phyloP scores from a whole-genome alignment of 2,113 vertebrate genomes.

The Tupaia tana region DNA sequence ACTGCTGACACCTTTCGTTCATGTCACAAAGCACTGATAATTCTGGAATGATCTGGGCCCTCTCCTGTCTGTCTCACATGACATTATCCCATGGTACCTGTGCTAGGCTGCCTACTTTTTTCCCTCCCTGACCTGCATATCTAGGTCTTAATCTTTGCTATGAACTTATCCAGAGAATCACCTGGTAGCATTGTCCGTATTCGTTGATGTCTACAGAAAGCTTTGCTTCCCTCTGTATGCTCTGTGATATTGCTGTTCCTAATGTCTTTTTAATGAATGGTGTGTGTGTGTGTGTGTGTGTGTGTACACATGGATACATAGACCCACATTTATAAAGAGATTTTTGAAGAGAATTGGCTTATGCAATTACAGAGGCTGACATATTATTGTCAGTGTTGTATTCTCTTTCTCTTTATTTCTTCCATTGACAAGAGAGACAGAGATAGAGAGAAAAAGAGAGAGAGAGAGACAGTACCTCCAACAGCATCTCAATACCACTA shows the following conservation, averaged over 20 bases:
- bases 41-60: not conserved
- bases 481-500: too few species aligned
- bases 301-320: not conserved
- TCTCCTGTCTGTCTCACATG: not conserved
- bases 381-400: too few species aligned
- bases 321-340: not conserved
- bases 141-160: not conserved
- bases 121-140: too few species aligned
- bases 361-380: not conserved
- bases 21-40: not conserved
- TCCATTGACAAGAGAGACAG: too few species aligned
- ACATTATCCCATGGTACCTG: fast-evolving
- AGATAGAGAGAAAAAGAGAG: too few species aligned
- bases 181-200: not conserved
- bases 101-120: not conserved
- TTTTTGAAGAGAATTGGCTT: not conserved
- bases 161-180: not conserved
- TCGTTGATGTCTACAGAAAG: not conserved
- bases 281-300: too few species aligned
- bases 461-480: too few species aligned
- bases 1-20: not conserved
- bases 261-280: not conserved
- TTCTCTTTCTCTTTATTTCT: too few species aligned
- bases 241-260: not conserved
- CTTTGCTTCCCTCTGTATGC: not conserved